Evolutionary conservation across 2,797 vertebrate genomes (phyloP).

Genomic region (Emys orbicularis): DNA sequence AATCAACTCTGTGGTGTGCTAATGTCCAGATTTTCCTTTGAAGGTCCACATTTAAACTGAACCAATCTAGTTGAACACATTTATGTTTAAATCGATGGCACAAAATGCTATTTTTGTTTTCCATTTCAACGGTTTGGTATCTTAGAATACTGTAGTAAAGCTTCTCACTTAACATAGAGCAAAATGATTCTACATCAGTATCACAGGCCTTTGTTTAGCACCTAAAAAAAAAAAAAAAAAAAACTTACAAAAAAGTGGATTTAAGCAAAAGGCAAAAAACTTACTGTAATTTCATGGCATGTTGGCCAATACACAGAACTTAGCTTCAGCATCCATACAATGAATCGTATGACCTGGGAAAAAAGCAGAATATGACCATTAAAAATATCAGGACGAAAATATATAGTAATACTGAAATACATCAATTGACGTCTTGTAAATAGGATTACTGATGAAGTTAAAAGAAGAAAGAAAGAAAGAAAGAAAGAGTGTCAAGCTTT

Average conservation of each 20-base stretch:
- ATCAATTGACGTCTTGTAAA: not conserved
- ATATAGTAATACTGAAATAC: not conserved
- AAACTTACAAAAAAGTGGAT: not conserved
- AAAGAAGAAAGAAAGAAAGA: not conserved
- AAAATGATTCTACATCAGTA: not conserved
- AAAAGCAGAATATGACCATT: not conserved
- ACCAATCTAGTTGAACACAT: not conserved
- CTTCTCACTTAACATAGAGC: not conserved
- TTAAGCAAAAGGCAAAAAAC: conserved; percentile 15
- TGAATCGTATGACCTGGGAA: not conserved
- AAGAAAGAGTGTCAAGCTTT: not conserved
- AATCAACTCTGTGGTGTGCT: not conserved
- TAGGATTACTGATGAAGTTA: not conserved
- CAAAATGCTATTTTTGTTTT: not conserved
- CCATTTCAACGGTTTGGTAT: not conserved
- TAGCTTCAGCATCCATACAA: conserved; percentile 13
- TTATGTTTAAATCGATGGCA: not conserved
- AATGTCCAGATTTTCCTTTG: not conserved
- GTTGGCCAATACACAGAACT: not conserved
- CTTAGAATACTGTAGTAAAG: not conserved
- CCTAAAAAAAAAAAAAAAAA: conserved; percentile 31
- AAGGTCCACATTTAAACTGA: not conserved
- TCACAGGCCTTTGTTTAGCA: not conserved
- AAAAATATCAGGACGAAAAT: not conserved
- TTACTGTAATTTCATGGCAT: conserved; percentile 35